Evolutionary conservation across 2,113 vertebrate species (phyloP), one percentile per base, ranked within the genome.

Genomic region (Lepidothrix coronata): DNA sequence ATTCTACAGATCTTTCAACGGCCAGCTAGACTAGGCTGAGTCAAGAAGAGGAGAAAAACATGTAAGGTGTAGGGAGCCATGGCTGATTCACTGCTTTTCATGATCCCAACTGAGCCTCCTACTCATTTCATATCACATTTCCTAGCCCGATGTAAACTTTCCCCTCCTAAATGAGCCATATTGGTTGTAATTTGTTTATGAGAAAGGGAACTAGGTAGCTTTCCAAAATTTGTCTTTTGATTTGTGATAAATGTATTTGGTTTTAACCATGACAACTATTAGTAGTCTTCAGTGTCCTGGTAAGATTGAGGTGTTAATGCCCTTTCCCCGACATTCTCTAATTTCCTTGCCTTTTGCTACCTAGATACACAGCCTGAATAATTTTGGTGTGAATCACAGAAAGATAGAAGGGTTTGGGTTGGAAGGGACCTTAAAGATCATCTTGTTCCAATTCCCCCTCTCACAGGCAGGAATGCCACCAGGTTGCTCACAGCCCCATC

Each of bases 361-460:
- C 25, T 63, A 18, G 11, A 23, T 49, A 39, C 6, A 27, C 24
- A 48, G 21, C 55, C 16, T 85, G 58, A 90, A 61, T 72, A 8
- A 46, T 61, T 82, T 61, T 37, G 8, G 5, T 89, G 1, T 49
- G 33, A 81, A 18, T 68, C 2, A 2, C 18, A 54, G 54, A 75
- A 82, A n/a, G 4, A 27, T 28, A 61, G 23, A 61, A 52, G 6
- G 8, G 13, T 41, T 59, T 89, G 24, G 21, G 2, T n/a, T 68
- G 39, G 13, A 68, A 68, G 39, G 20, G 54, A 39, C 30, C 24
- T 54, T 20, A 68, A 41, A 61, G 8, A 31, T 39, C 11, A 30
- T n/a, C 6, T 46, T 2, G 24, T 54, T 75, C 0, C 0, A 61
- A 74, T 74, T 2, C 10, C 27, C 18, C 1, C 0, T 6, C 1